Evolutionary conservation across 2,113 vertebrate species (phyloP).

Genomic region (Poeciliopsis retropinna): DNA sequence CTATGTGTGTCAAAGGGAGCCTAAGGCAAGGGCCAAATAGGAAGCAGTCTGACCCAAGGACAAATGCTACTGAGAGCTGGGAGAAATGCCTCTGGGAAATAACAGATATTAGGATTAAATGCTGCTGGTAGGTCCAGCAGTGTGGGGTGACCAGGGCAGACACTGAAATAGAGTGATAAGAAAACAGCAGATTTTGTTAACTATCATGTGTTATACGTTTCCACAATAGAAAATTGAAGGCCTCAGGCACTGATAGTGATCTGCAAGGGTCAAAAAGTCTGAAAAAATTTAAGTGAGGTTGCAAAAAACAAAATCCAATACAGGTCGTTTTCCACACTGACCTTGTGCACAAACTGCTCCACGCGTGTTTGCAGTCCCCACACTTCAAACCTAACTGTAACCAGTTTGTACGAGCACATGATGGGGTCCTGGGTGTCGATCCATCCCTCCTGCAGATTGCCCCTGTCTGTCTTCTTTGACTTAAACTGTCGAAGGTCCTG

Average conservation of each 20-base stretch:
- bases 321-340: constrained; percentile 59
- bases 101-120: constrained; percentile 31
- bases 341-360: constrained; percentile 99
- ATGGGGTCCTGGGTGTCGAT: constrained; percentile 90
- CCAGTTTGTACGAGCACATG: constrained; percentile 99
- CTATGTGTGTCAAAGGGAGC: constrained; percentile 21
- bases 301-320: neutral
- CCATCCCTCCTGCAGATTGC: constrained; percentile 93
- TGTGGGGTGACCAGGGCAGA: constrained; percentile 23
- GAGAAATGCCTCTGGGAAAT: constrained; percentile 44
- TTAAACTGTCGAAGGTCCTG: constrained; percentile 94
- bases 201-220: constrained; percentile 3
- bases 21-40: constrained; percentile 45
- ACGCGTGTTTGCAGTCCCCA: constrained; percentile 98
- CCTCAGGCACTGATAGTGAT: constrained; percentile 8
- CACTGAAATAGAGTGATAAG: constrained; percentile 6
- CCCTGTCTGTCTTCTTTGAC: constrained; percentile 93
- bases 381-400: constrained; percentile 98
- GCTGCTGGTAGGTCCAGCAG: constrained; percentile 10
- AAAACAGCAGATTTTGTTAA: constrained; percentile 20
- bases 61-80: constrained; percentile 18
- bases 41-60: constrained; percentile 28
- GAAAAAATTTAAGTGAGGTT: neutral
- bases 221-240: neutral
- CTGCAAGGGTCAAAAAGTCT: constrained; percentile 10